A percentile compares a stretch with the other conserved stretches of the same genome.
Conservation (phyloP, 2,113 vertebrate genomes). For the Capra hircus region DNA sequence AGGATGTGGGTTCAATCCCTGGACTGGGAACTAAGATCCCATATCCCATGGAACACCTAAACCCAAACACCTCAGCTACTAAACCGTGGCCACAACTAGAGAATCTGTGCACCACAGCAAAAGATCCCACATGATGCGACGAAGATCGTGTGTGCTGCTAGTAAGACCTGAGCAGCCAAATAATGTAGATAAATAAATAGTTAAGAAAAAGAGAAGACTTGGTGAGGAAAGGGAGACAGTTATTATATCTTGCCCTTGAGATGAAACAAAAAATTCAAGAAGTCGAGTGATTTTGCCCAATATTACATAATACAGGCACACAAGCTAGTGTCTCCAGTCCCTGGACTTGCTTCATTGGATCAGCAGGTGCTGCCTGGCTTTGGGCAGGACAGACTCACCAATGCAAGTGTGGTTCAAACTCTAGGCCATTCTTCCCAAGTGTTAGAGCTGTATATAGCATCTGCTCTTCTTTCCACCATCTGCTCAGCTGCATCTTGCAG, state of each 20-base stretch:
- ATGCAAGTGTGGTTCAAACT: not conserved
- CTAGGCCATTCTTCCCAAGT: not conserved
- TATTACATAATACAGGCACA: not conserved
- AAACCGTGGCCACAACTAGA: not conserved
- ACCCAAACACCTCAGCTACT: not conserved
- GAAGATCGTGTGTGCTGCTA: rapidly evolving
- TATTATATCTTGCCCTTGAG: not conserved
- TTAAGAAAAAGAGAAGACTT: not conserved
- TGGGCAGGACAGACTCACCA: not conserved
- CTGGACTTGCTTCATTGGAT: not conserved
- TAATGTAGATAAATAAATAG: not conserved
- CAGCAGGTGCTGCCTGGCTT: not conserved
- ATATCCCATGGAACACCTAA: not conserved
- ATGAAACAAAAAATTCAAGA: not conserved
- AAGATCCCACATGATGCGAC: not conserved
- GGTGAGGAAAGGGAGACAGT: not conserved
- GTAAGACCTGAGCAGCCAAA: not conserved
- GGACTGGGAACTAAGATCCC: not conserved
- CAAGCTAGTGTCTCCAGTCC: not conserved
- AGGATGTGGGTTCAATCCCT: rapidly evolving
- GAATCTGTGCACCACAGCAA: rapidly evolving
- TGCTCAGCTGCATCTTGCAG: not conserved
- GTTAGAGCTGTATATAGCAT: not conserved
- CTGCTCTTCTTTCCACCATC: not conserved
- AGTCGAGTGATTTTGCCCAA: not conserved